A percentile compares a stretch with the other conserved stretches of the same genome.
Evolutionary conservation across 2,888 invertebrate species (phyloP).

Genomic region (Hetaerina titia): DNA sequence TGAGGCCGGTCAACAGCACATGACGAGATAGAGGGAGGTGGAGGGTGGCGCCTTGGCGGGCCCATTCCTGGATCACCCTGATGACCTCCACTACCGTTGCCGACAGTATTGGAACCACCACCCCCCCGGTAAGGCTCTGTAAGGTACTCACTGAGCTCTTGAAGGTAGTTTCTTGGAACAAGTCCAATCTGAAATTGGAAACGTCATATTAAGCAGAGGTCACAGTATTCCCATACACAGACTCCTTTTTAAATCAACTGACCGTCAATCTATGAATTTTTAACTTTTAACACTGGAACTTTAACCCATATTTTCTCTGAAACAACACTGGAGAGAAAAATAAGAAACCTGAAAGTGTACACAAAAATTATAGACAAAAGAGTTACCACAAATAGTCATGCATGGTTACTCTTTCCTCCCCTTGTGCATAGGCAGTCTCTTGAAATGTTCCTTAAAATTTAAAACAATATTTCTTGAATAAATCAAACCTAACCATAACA

Average conservation of each 20-base stretch:
- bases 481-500: too few relatives aligned
- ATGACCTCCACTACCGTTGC: slow-evolving; percentile 72
- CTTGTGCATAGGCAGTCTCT: too few relatives aligned
- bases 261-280: neutral
- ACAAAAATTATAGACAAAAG: too few relatives aligned
- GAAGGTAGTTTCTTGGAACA: slow-evolving; percentile 95
- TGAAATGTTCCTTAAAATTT: too few relatives aligned
- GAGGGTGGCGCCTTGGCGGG: slow-evolving; percentile 55
- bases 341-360: too few relatives aligned
- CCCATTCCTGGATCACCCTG: slow-evolving; percentile 52
- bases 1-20: slow-evolving; percentile 82
- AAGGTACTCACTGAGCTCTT: slow-evolving; percentile 93
- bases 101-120: slow-evolving; percentile 77
- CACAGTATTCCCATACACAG: neutral
- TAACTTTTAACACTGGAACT: too few relatives aligned
- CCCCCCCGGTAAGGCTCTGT: slow-evolving; percentile 86
- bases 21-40: slow-evolving; percentile 55
- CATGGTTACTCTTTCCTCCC: too few relatives aligned
- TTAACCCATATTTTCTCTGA: too few relatives aligned
- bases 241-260: neutral
- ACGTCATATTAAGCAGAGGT: neutral
- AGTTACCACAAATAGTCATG: too few relatives aligned
- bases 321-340: too few relatives aligned
- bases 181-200: slow-evolving; percentile 87
- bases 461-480: too few relatives aligned